phyloP scores from a whole-genome alignment of 2,113 vertebrate species.

The Chloroceryle aenea region DNA sequence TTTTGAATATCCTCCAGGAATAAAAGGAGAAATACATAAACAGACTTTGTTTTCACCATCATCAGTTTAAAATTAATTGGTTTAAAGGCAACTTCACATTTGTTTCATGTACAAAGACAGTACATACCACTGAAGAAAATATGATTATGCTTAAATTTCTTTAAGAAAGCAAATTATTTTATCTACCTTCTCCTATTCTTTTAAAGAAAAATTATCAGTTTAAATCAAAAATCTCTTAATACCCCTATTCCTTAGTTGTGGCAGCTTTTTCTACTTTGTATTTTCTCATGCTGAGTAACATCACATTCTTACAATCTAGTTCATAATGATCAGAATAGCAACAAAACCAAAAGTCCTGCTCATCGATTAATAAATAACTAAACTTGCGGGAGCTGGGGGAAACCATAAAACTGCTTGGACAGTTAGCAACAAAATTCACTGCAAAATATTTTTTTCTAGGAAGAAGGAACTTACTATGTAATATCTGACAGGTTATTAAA shows the following conservation, averaged over 20 bases:
- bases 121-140: background rate
- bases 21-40: conserved; percentile 25
- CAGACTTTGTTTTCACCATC: conserved; percentile 13
- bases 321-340: background rate
- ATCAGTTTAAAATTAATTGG: background rate
- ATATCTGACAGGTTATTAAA: background rate
- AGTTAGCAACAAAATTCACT: background rate
- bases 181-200: background rate
- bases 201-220: background rate
- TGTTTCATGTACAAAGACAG: background rate
- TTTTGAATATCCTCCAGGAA: conserved; percentile 57
- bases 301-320: background rate
- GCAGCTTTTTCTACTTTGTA: background rate
- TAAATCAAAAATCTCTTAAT: background rate
- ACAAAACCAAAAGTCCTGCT: conserved; percentile 19
- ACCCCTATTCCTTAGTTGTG: background rate
- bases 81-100: background rate
- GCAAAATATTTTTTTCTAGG: background rate
- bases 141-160: background rate
- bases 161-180: background rate
- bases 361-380: conserved; percentile 2
- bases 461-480: background rate
- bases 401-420: background rate
- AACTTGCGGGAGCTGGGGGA: background rate
- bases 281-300: conserved; percentile 22